Percentiles rank a stretch among this genome's conserved stretches.
These are phyloP conservation scores for Pipistrellus nathusii DNA, from an alignment of 2,797 vertebrate genomes.

Conservation along the genomic window DNA sequence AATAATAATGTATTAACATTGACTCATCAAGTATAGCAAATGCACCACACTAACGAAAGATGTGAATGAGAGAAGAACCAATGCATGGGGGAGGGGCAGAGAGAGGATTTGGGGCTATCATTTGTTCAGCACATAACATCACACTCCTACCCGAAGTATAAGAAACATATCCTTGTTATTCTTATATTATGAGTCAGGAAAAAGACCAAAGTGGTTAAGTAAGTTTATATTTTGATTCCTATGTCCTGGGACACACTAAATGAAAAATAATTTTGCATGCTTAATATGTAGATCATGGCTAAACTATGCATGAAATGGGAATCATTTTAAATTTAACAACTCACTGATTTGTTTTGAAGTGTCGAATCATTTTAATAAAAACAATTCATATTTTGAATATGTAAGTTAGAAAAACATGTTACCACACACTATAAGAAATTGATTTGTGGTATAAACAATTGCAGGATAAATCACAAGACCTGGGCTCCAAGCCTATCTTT, in stretches of 20 bases:
- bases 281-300: background rate
- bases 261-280: background rate
- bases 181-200: background rate
- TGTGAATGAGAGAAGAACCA: background rate
- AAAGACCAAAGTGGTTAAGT: background rate
- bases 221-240: background rate
- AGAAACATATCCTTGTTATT: background rate
- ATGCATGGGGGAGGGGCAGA: fast-evolving
- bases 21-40: background rate
- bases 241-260: background rate
- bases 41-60: background rate
- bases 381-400: background rate
- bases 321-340: constrained; percentile 10
- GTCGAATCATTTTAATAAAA: background rate
- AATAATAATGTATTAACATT: background rate
- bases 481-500: background rate
- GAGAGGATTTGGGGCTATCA: background rate
- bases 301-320: background rate
- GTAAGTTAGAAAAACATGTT: background rate
- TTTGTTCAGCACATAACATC: background rate
- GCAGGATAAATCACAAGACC: background rate
- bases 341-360: constrained; percentile 10
- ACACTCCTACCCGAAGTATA: background rate
- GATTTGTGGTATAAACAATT: background rate
- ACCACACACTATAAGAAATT: background rate